Base-by-base conservation (phyloP, 2,888 invertebrate genomes). In the Drosophila helvetica region DNA sequence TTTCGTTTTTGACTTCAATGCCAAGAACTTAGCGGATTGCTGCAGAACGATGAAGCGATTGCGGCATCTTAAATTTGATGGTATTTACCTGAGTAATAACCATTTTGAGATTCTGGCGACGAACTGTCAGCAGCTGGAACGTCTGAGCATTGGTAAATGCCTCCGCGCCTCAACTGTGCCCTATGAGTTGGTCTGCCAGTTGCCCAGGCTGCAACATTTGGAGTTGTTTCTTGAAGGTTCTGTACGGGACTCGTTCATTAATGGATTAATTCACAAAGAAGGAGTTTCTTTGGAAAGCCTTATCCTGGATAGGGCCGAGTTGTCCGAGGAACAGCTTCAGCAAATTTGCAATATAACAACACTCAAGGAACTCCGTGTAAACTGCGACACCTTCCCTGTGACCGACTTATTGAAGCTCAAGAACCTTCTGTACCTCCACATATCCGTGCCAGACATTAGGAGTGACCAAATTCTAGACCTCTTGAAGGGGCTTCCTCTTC, bases 161-260 rank as follows among this genome's bases (percentile, higher is more conserved):
- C 7, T 33, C 8, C 5, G 52, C 9, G 3, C 1, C 3, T 1
- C 0, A 0, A n/a, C 12, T 22, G 47, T 77, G 10, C 7, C 42
- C 1, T 68, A 55, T 6, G 74, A 73, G 12, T 10, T 58, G 1
- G 17, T 52, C 18, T 25, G 57, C 9, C 45, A 59, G 22, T 8
- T 76, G 46, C 57, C 57, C 10, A 63, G 43, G 8, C 30, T 76
- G 15, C 57, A 74, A 47, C 77, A 76, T 47, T 17, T 76, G 6
- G 45, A 42, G 19, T 12, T 30, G 30, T 30, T 22, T 22, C 4
- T 22, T 22, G 22, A 22, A 22, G 22, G 12, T 1, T 22, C 5
- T 1, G 10, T 50, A 5, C 48, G 52, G 5, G 0, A 19, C 2
- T 6, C 19, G 8, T 52, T 76, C 0, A 50, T 77, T 8, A 22